Conservation (phyloP, 1,140 invertebrate genomes). For the Cryptotermes secundus region DNA sequence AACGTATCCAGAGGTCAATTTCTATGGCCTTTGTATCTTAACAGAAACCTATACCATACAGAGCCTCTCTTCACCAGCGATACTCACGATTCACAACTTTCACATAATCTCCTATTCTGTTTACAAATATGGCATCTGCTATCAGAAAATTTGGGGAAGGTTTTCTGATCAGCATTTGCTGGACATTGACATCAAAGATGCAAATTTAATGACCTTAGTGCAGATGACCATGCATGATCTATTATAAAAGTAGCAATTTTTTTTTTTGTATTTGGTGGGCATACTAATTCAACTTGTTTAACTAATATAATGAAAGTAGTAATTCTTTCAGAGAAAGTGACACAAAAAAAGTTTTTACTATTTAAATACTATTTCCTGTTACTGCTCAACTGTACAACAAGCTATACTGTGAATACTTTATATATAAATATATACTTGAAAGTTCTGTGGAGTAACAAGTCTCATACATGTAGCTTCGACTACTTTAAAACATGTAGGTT, state of each 20-base stretch:
- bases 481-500: not conserved
- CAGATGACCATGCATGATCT: not conserved
- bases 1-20: not conserved
- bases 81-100: not conserved
- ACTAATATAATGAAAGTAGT: not conserved
- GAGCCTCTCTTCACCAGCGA: not conserved
- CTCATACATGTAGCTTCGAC: not conserved
- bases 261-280: not conserved
- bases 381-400: slow-evolving; percentile 1
- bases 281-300: not conserved
- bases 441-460: not conserved
- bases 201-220: not conserved
- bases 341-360: slow-evolving; percentile 3
- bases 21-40: not conserved
- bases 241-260: not conserved
- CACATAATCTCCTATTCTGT: not conserved
- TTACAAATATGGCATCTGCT: not conserved
- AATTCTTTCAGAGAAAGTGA: not conserved
- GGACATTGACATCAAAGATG: not conserved
- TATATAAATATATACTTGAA: not conserved
- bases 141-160: slow-evolving; percentile 50
- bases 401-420: slow-evolving; percentile 11
- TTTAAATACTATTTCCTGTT: not conserved
- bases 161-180: slow-evolving; percentile 43
- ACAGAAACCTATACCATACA: not conserved